A percentile compares a stretch with the other conserved stretches of the same genome.
Conservation (phyloP, 1,140 invertebrate genomes). For the Trypoxylus dichotomus region DNA sequence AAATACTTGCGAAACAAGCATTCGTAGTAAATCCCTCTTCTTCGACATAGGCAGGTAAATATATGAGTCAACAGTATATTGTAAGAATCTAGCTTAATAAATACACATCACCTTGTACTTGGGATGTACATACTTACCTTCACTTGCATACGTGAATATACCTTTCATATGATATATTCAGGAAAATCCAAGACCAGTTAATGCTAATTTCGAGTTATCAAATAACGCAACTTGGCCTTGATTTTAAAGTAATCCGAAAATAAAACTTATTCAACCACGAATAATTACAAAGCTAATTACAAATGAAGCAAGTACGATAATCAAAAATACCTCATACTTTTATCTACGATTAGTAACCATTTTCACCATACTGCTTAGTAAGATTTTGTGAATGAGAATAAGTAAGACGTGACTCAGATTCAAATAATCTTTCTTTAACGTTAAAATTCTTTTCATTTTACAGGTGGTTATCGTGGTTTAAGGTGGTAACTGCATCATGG, state of each 20-base stretch:
- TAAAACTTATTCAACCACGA: not conserved
- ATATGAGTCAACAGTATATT: not conserved
- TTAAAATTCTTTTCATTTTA: not conserved
- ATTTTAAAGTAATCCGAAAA: too few relatives aligned
- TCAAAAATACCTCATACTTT: not conserved
- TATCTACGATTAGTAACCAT: not conserved
- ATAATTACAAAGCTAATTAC: not conserved
- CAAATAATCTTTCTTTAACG: not conserved
- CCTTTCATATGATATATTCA: not conserved
- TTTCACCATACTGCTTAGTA: not conserved
- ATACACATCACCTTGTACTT: not conserved
- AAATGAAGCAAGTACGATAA: not conserved
- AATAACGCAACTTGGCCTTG: too few relatives aligned
- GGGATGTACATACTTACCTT: not conserved
- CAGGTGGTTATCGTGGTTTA: not conserved
- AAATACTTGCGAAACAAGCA: not conserved
- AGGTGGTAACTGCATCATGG: too few relatives aligned
- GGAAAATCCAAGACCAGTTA: not conserved
- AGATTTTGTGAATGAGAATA: not conserved
- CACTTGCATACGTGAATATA: not conserved
- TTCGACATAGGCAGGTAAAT: not conserved
- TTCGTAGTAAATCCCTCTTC: not conserved
- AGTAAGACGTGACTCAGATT: not conserved
- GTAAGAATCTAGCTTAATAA: not conserved
- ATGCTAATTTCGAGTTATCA: too few relatives aligned